phyloP scores from a whole-genome alignment of 2,113 vertebrate species.

The Dromiciops gliroides region DNA sequence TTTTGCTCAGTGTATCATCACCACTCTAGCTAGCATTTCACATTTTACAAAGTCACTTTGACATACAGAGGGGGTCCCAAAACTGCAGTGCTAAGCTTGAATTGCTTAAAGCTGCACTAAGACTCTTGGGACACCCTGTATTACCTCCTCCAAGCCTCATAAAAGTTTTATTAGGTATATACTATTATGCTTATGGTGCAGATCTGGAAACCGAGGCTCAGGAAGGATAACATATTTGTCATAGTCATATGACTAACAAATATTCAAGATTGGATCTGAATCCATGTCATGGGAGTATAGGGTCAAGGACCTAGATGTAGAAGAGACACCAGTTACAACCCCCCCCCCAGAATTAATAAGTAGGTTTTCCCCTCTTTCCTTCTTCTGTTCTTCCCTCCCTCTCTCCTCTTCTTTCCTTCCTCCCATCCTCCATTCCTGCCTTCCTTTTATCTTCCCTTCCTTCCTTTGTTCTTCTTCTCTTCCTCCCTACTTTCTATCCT shows the following conservation, averaged over 20 bases:
- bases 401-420: neutral
- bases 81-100: neutral
- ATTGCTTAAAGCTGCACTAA: neutral
- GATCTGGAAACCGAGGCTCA: neutral
- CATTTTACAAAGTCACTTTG: neutral
- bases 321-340: neutral
- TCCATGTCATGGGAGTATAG: neutral
- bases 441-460: neutral
- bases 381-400: accelerated
- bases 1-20: neutral
- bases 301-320: neutral
- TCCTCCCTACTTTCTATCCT: too few species aligned
- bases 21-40: neutral
- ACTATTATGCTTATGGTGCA: neutral
- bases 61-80: neutral
- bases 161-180: neutral
- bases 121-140: neutral
- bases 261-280: neutral
- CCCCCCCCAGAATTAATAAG: too few species aligned
- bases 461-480: neutral
- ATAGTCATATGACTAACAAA: neutral
- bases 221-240: neutral
- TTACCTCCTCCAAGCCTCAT: too few species aligned
- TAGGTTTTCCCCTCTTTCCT: accelerated
- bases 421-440: neutral